Conservation (phyloP, 2,888 invertebrate species). For the Apodemia hepburni region DNA sequence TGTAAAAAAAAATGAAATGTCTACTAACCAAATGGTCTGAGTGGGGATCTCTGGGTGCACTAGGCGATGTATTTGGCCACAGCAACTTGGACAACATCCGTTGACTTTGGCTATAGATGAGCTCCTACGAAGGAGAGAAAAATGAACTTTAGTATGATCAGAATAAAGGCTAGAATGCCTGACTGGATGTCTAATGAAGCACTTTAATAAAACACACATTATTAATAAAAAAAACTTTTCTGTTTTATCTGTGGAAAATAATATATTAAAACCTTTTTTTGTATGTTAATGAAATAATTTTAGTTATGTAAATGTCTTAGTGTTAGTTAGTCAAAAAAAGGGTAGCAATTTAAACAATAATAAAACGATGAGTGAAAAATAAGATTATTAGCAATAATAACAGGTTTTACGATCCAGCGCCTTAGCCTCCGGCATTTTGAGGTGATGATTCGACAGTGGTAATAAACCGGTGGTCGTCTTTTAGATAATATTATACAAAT, state of each 20-base stretch:
- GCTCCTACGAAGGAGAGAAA: slow-evolving; percentile 79
- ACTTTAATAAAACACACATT: background rate
- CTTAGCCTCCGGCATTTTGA: slow-evolving; percentile 62
- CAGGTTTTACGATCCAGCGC: slow-evolving; percentile 64
- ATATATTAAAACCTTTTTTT: too few species aligned
- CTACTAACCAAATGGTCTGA: slow-evolving; percentile 80
- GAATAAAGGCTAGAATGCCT: slow-evolving; percentile 61
- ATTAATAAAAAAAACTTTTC: background rate
- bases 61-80: slow-evolving; percentile 77
- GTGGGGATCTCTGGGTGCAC: slow-evolving; percentile 77
- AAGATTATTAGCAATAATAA: slow-evolving; percentile 73
- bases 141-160: slow-evolving; percentile 67
- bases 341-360: slow-evolving; percentile 18
- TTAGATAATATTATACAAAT: slow-evolving; percentile 10
- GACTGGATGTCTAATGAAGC: slow-evolving; percentile 24
- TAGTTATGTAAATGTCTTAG: slow-evolving; percentile 15
- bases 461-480: slow-evolving; percentile 44
- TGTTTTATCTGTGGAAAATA: background rate
- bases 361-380: slow-evolving; percentile 25
- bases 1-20: slow-evolving; percentile 55
- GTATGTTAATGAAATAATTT: background rate
- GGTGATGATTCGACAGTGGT: slow-evolving; percentile 43
- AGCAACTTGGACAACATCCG: slow-evolving; percentile 80
- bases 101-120: slow-evolving; percentile 80
- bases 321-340: slow-evolving; percentile 13